Base-by-base conservation (phyloP, 23 tunicate genomes). In the Oikopleura vanhoeffeni region DNA sequence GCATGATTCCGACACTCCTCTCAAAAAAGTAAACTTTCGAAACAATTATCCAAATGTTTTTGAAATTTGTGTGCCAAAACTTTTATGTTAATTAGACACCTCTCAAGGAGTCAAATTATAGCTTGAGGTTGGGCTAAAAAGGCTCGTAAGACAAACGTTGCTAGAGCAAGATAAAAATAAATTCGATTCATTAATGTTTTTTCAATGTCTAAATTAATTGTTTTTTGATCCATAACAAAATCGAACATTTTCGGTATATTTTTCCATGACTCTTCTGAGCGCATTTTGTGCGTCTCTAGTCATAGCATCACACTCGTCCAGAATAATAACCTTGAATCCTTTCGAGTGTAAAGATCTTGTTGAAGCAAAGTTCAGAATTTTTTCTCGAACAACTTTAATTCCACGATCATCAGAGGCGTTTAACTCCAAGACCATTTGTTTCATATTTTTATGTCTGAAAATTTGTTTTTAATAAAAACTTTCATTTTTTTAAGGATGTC, bases 281-380 rank as follows among this genome's bases (percentile, higher is more conserved):
- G 97, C 97, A 92, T 89, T 89, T 85, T 92, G 97, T 0, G 97
- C 97, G 88, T 92, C 97, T 40, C 90, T 87, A 40, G 97, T 92
- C 97, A 92, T 92, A 24, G 97, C 97, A 86, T 92, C 97, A 40
- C 94, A 92, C 84, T 92, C 97, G 88, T 92, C 97, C 49, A 92
- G 76, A 86, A 92, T 89, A 76, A 92, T 92, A 64, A 92, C 57
- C 42, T 92, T 92, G 84, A 92, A 92, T 1, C 97, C 97, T 76
- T 91, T 89, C 76, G 87, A 89, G 87, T 89, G 90, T 64, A 92
- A 87, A 0, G 97, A 89, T 4, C 93, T 76, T 0, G 97, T 92
- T 67, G 89, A 86, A n/a, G 97, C 97, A 87, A 92, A 92, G 84
- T 85, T 89, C 71, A 92, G 40, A 40, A 92, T 89, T 91, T 92